phyloP scores from a whole-genome alignment of 64 coral and sea anemone species.

The Pachyseris speciosa region DNA sequence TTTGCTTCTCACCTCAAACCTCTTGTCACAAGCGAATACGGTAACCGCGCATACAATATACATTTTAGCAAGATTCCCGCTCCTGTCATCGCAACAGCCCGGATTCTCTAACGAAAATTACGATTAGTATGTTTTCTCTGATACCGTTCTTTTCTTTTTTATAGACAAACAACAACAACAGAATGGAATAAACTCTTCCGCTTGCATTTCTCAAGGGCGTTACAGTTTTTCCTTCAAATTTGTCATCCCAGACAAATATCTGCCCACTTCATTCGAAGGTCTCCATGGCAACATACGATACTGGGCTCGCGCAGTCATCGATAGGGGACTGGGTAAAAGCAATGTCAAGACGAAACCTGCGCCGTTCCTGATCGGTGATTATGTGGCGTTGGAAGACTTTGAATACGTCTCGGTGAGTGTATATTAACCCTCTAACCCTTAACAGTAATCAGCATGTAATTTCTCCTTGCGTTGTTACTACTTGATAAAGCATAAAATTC shows the following conservation, averaged over 20 bases:
- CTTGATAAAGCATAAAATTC: too few species aligned
- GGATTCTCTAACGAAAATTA: too few species aligned
- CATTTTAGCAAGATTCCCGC: too few species aligned
- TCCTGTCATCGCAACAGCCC: too few species aligned
- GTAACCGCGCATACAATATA: too few species aligned
- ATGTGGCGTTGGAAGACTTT: slow-evolving; percentile 30
- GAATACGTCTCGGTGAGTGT: slow-evolving; percentile 17
- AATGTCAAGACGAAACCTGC: slow-evolving; percentile 20
- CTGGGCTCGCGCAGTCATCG: slow-evolving; percentile 85
- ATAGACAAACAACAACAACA: neutral
- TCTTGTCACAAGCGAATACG: too few species aligned
- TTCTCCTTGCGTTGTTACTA: too few species aligned
- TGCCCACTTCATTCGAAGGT: slow-evolving; percentile 86
- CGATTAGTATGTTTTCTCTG: too few species aligned
- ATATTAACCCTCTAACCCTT: neutral
- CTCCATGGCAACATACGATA: slow-evolving; percentile 83
- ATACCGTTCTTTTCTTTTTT: too few species aligned
- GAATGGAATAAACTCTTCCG: neutral
- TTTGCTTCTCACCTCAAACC: too few species aligned
- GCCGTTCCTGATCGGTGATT: slow-evolving; percentile 24
- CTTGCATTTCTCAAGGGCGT: slow-evolving; percentile 35
- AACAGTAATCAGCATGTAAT: neutral
- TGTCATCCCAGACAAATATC: slow-evolving; percentile 70
- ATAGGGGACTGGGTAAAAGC: slow-evolving; percentile 47
- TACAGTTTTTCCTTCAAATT: slow-evolving; percentile 83